Evolutionary conservation across 2,113 vertebrate genomes (phyloP).

Genomic region (Callopanchax toddi): DNA sequence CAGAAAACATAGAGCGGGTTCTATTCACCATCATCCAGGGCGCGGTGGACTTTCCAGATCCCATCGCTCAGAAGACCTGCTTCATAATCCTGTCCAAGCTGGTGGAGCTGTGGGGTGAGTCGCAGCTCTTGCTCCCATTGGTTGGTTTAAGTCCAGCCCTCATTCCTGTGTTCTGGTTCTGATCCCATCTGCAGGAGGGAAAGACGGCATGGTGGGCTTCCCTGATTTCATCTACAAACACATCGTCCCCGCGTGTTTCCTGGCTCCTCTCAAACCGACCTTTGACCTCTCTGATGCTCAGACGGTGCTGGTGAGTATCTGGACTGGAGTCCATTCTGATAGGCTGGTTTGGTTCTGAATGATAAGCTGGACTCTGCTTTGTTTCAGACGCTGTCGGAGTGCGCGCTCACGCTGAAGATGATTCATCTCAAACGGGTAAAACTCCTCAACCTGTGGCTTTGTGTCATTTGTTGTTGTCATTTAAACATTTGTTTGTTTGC

Average conservation of each 20-base stretch:
- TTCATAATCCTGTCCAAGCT: constrained; percentile 94
- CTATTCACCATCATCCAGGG: constrained; percentile 96
- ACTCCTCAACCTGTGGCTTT: background rate
- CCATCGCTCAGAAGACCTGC: constrained; percentile 96
- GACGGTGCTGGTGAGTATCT: constrained; percentile 87
- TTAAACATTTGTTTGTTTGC: background rate
- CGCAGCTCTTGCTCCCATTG: background rate
- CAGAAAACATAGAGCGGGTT: constrained; percentile 92
- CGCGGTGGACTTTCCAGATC: constrained; percentile 96
- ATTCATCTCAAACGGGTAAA: constrained; percentile 93
- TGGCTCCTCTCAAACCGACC: constrained; percentile 94
- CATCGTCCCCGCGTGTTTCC: constrained; percentile 96
- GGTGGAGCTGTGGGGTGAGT: constrained; percentile 86
- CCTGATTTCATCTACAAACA: constrained; percentile 98
- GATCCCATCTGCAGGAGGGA: constrained; percentile 83
- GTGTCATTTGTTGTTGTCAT: background rate
- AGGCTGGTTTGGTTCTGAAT: background rate
- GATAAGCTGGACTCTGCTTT: background rate
- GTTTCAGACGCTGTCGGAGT: constrained; percentile 92
- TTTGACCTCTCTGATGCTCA: constrained; percentile 97
- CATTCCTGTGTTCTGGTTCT: background rate
- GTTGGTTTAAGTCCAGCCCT: too few species aligned
- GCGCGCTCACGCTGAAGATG: constrained; percentile 92
- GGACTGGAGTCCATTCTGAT: background rate
- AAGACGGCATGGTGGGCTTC: constrained; percentile 95